Conservation (phyloP, 2,888 invertebrate genomes). For the Ichneumoninae sp. region DNA sequence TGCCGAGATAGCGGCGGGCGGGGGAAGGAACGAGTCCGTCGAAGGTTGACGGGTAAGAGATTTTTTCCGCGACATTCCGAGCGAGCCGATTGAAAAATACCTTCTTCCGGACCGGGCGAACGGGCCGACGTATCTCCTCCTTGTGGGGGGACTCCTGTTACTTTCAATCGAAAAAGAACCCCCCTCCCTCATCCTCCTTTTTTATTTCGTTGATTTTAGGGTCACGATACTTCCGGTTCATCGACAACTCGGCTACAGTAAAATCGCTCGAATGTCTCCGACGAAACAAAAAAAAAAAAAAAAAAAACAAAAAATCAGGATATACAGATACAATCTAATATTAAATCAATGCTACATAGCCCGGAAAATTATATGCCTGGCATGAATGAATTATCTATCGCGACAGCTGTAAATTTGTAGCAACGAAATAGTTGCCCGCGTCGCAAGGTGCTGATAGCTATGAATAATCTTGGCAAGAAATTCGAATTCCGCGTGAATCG, state of each 20-base stretch:
- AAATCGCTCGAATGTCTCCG: slow-evolving; percentile 38
- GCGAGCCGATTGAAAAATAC: slow-evolving; percentile 70
- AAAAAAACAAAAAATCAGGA: not conserved
- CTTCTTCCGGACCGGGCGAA: slow-evolving; percentile 67
- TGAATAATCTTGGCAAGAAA: slow-evolving; percentile 67
- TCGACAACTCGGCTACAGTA: slow-evolving; percentile 46
- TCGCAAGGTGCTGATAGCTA: slow-evolving; percentile 62
- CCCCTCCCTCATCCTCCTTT: not conserved
- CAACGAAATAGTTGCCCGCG: slow-evolving; percentile 61
- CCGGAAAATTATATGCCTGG: slow-evolving; percentile 46
- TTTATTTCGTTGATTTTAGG: slow-evolving; percentile 5
- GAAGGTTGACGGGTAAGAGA: slow-evolving; percentile 70
- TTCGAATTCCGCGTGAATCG: slow-evolving; percentile 59
- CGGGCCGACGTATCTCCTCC: slow-evolving; percentile 50
- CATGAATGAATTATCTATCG: slow-evolving; percentile 63
- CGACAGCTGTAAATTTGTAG: slow-evolving; percentile 68
- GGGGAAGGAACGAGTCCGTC: slow-evolving; percentile 67
- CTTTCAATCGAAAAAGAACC: slow-evolving; percentile 24
- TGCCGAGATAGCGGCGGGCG: slow-evolving; percentile 54
- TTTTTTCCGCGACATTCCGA: slow-evolving; percentile 71
- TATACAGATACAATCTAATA: not conserved
- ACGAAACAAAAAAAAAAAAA: slow-evolving; percentile 15
- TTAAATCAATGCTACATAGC: slow-evolving; percentile 26
- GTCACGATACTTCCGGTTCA: slow-evolving; percentile 44
- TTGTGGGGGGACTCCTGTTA: slow-evolving; percentile 15